phyloP scores from a whole-genome alignment of 2,113 vertebrate genomes.

The Megalops atlanticus region DNA sequence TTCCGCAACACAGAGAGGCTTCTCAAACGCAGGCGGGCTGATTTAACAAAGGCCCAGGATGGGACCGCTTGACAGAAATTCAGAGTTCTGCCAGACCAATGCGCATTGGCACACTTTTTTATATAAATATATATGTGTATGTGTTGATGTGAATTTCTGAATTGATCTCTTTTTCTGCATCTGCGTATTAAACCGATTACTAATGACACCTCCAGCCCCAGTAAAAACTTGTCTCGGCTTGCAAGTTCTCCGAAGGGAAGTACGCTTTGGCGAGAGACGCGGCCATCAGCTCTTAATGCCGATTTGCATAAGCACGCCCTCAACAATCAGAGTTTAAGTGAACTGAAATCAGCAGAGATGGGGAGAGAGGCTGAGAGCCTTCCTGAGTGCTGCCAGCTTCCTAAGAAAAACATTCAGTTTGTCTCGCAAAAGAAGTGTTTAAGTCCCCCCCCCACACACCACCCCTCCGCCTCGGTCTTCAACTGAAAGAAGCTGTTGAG shows the following conservation, averaged over 20 bases:
- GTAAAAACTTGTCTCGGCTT: neutral
- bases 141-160: neutral
- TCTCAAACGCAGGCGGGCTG: slow-evolving; percentile 16
- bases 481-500: slow-evolving; percentile 31
- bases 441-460: neutral
- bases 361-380: slow-evolving; percentile 21
- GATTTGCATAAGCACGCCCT: slow-evolving; percentile 25
- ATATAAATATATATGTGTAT: neutral
- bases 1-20: slow-evolving; percentile 14
- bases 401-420: slow-evolving; percentile 22
- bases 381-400: slow-evolving; percentile 42
- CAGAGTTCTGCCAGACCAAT: neutral
- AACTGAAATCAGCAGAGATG: slow-evolving; percentile 13
- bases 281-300: slow-evolving; percentile 14
- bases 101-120: neutral
- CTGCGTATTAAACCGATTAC: neutral
- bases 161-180: neutral
- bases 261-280: slow-evolving; percentile 11
- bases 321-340: slow-evolving; percentile 17
- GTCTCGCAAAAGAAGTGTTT: slow-evolving; percentile 2
- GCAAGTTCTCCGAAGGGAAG: neutral
- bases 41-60: slow-evolving; percentile 12
- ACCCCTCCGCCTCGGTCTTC: no score
- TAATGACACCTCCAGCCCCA: neutral
- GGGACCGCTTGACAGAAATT: slow-evolving; percentile 5